Evolutionary conservation across 2,797 vertebrate species (phyloP), one percentile per base, ranked within the genome.

Genomic region (Gouania willdenowi): DNA sequence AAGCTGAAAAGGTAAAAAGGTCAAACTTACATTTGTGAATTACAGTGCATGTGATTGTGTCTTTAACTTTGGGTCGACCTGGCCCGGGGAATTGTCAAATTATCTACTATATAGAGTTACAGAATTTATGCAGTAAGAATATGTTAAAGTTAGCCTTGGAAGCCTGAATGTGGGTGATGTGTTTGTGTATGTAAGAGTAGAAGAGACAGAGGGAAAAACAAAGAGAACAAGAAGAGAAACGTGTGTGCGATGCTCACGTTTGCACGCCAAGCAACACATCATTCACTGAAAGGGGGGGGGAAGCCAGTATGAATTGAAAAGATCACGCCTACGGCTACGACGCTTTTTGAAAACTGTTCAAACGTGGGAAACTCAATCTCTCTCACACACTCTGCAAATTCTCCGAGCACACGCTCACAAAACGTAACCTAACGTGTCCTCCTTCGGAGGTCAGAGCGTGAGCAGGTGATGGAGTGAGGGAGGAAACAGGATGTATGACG

Each of bases 381-480:
- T 37, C 32, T 45, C 27, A 42, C 44, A 54, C 44, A 56, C 63
- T 67, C 75, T 60, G 71, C 51, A 41, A 11, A 55, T 54, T 38
- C 32, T 14, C 2, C 20, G 7, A 42, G 41, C 2, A 5, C 31
- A 27, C n/a, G 7, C 37, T 49, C 18, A 3, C 46, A 36, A 52
- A 59, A 44, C 19, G 35, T 52, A 57, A 47, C 51, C 43, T 56
- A 46, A 29, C 9, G 15, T 30, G 46, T 67, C 46, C 32, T 54
- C 17, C 36, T 31, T 24, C 3, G 33, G 19, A 28, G 30, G 43
- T 46, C 24, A 16, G 26, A 45, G 64, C 51, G 36, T 27, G 59
- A 29, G 35, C 54, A 61, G 66, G 73, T 74, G 71, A 72, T 31
- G 46, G 51, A 65, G 56, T 41, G 39, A 41, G 36, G 54, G 41